Conservation (phyloP, 2,113 vertebrate genomes). For the Petaurus breviceps region DNA sequence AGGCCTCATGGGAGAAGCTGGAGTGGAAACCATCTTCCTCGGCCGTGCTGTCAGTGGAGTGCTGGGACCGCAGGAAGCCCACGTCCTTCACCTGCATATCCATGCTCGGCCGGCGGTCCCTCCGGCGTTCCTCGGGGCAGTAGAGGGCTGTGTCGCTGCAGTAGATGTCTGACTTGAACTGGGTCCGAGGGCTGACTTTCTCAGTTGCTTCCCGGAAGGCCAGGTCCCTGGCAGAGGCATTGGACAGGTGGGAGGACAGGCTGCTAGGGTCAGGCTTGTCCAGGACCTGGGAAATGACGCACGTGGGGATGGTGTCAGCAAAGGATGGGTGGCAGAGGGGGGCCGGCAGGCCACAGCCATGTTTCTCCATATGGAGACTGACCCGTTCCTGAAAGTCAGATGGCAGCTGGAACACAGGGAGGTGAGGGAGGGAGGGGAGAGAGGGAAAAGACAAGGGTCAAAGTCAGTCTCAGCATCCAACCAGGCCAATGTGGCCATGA, state of each 20-base stretch:
- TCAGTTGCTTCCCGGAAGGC: slow-evolving; percentile 85
- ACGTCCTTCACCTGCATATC: slow-evolving; percentile 87
- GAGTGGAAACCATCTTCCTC: slow-evolving; percentile 89
- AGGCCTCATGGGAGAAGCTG: slow-evolving; percentile 89
- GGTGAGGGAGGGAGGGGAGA: slow-evolving; percentile 25
- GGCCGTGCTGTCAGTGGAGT: slow-evolving; percentile 91
- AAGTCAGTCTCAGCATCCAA: background rate
- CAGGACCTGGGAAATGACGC: slow-evolving; percentile 91
- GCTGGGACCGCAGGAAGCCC: slow-evolving; percentile 88
- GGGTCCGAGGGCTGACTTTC: slow-evolving; percentile 84
- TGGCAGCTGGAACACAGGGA: slow-evolving; percentile 87
- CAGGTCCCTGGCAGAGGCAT: slow-evolving; percentile 85
- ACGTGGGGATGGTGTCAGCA: slow-evolving; percentile 89
- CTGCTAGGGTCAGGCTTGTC: slow-evolving; percentile 92
- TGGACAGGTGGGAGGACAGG: slow-evolving; percentile 90
- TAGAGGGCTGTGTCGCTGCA: slow-evolving; percentile 96
- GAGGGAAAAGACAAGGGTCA: background rate
- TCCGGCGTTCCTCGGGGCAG: slow-evolving; percentile 91
- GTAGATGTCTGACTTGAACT: slow-evolving; percentile 92
- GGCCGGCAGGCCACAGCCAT: slow-evolving; percentile 85
- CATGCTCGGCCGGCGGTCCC: slow-evolving; percentile 89
- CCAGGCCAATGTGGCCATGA: background rate
- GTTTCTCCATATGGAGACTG: slow-evolving; percentile 92
- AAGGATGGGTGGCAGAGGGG: slow-evolving; percentile 89
- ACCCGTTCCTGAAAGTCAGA: slow-evolving; percentile 93